Percentiles rank a stretch among this genome's conserved stretches.
These are phyloP conservation scores for Naso thynnoides DNA, from an alignment of 2,797 vertebrate species.

Conservation along the genomic window DNA sequence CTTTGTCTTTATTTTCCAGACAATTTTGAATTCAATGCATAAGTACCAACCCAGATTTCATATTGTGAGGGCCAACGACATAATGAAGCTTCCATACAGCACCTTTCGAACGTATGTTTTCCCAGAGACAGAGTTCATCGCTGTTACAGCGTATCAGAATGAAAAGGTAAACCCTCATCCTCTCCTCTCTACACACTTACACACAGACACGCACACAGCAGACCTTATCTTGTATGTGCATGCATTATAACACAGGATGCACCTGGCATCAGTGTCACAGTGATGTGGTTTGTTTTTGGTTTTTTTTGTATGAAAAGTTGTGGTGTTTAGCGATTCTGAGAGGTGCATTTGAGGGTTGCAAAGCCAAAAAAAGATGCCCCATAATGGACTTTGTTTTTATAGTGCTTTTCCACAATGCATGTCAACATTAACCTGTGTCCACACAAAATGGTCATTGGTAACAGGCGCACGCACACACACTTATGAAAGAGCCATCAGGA, in stretches of 20 bases:
- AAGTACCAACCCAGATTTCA: conserved; percentile 98
- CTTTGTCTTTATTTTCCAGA: conserved; percentile 78
- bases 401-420: too few species aligned
- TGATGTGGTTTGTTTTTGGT: background rate
- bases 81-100: conserved; percentile 95
- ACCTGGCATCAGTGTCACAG: background rate
- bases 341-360: background rate
- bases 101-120: conserved; percentile 97
- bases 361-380: background rate
- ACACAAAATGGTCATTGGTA: too few species aligned
- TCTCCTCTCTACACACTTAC: background rate
- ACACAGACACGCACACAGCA: background rate
- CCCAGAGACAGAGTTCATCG: conserved; percentile 96
- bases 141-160: conserved; percentile 98
- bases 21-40: conserved; percentile 98
- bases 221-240: background rate
- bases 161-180: conserved; percentile 90
- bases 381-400: too few species aligned
- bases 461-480: too few species aligned
- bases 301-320: background rate
- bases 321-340: background rate
- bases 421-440: too few species aligned
- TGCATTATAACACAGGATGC: background rate
- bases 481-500: too few species aligned
- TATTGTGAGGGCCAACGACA: conserved; percentile 94